Evolutionary conservation across 1,140 invertebrate species (phyloP).

Genomic region (Euglossa dilemma): DNA sequence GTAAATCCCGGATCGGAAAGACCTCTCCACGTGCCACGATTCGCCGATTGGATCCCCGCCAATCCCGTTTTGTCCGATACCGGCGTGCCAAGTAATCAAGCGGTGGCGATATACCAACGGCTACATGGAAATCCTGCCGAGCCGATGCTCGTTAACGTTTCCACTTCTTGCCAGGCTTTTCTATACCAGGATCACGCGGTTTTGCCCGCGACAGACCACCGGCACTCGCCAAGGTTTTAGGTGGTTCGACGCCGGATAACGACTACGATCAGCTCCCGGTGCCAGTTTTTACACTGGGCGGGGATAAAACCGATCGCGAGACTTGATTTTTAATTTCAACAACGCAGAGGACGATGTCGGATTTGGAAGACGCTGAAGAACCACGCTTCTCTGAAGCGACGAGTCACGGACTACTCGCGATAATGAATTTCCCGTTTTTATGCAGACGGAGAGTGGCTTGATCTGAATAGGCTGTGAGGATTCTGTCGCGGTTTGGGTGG

Average conservation of each 20-base stretch:
- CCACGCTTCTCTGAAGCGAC: too few relatives aligned
- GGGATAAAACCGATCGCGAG: background rate
- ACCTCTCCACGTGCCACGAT: conserved; percentile 64
- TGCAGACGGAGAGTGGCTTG: too few relatives aligned
- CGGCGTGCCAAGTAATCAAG: conserved; percentile 52
- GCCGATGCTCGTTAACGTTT: conserved; percentile 47
- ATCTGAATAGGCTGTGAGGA: too few relatives aligned
- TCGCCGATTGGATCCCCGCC: conserved; percentile 66
- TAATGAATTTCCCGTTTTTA: background rate
- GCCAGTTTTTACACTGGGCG: background rate
- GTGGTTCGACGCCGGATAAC: conserved; percentile 25
- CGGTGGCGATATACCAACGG: conserved; percentile 34
- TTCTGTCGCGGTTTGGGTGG: too few relatives aligned
- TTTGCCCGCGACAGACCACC: conserved; percentile 36
- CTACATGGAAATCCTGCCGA: conserved; percentile 48
- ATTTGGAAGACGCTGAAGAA: background rate
- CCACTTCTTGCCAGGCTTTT: conserved; percentile 43
- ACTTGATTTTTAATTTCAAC: conserved; percentile 10
- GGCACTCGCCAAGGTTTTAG: conserved; percentile 29
- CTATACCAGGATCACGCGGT: conserved; percentile 48
- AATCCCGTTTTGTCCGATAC: conserved; percentile 44
- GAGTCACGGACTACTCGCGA: too few relatives aligned
- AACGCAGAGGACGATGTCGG: too few relatives aligned
- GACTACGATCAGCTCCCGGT: background rate
- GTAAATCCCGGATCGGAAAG: conserved; percentile 50